Conservation (phyloP, 2,888 invertebrate genomes). For the Steromphala cineraria region DNA sequence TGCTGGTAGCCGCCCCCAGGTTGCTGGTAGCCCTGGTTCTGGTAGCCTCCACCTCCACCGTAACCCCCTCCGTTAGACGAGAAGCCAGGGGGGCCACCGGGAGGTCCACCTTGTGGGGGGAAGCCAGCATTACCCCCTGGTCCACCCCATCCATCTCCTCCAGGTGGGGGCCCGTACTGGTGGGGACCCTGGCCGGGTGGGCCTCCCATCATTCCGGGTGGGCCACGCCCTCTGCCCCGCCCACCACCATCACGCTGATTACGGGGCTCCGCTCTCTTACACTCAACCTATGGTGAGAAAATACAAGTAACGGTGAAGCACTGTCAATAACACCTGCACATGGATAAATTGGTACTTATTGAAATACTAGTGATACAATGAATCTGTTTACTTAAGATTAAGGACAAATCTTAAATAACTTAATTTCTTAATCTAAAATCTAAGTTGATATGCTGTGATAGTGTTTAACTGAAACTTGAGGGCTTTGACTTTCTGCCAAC, state of each 20-base stretch:
- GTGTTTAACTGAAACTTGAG: too few species aligned
- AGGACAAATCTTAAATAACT: too few species aligned
- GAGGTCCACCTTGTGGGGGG: conserved; percentile 40
- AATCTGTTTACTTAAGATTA: too few species aligned
- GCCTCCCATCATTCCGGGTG: conserved; percentile 25
- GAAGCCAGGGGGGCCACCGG: conserved; percentile 28
- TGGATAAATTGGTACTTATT: too few species aligned
- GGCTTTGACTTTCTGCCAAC: too few species aligned
- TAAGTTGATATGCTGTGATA: too few species aligned
- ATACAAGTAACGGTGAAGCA: background rate
- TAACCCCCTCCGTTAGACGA: conserved; percentile 27
- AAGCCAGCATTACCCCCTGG: conserved; percentile 34
- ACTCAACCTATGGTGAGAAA: conserved; percentile 50
- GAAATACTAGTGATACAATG: too few species aligned
- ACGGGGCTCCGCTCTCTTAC: conserved; percentile 54
- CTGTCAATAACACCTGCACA: too few species aligned
- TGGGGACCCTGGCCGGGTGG: conserved; percentile 22
- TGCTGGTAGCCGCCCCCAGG: background rate
- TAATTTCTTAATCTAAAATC: too few species aligned
- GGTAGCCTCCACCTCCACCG: conserved; percentile 29
- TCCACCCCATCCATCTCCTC: conserved; percentile 8
- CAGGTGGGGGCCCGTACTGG: background rate
- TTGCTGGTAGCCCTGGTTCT: conserved; percentile 24
- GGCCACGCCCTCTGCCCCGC: conserved; percentile 23
- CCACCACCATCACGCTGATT: conserved; percentile 31